Conservation (phyloP, 2,797 vertebrate species). For the Okamejei kenojei region DNA sequence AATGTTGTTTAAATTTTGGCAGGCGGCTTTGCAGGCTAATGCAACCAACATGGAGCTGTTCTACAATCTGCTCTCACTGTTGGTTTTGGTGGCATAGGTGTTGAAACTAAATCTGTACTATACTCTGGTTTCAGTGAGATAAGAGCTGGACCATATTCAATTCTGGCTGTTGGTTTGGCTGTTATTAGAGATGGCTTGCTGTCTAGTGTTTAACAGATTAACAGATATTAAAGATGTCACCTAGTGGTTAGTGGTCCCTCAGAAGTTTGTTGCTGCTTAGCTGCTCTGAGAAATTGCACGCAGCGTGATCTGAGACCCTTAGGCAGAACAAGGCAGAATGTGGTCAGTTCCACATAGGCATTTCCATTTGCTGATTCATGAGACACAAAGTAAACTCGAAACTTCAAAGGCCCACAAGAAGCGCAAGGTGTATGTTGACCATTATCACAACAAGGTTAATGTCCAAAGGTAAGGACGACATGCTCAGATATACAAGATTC, state of each 20-base stretch:
- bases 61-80: constrained; percentile 34
- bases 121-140: constrained; percentile 8
- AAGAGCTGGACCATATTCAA: constrained; percentile 15
- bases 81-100: constrained; percentile 26
- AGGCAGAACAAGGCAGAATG: not conserved
- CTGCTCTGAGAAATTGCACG: not conserved
- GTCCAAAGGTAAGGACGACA: too few relatives aligned
- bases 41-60: constrained; percentile 26
- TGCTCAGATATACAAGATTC: too few relatives aligned
- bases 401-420: too few relatives aligned
- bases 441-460: too few relatives aligned
- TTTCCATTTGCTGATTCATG: too few relatives aligned
- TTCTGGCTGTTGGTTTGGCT: constrained; percentile 32
- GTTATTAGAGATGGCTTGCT: not conserved
- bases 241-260: not conserved
- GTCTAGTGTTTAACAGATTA: constrained; percentile 19
- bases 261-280: not conserved
- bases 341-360: not conserved
- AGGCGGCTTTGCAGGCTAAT: constrained; percentile 30
- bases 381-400: too few relatives aligned
- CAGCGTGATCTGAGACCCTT: not conserved
- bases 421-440: too few relatives aligned
- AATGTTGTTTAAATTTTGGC: constrained; percentile 12
- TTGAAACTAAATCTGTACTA: constrained; percentile 23
- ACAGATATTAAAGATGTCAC: constrained; percentile 18